Evolutionary conservation across 1,140 invertebrate genomes (phyloP), one percentile per base, ranked within the genome.

Genomic region (Meteorus sp.): DNA sequence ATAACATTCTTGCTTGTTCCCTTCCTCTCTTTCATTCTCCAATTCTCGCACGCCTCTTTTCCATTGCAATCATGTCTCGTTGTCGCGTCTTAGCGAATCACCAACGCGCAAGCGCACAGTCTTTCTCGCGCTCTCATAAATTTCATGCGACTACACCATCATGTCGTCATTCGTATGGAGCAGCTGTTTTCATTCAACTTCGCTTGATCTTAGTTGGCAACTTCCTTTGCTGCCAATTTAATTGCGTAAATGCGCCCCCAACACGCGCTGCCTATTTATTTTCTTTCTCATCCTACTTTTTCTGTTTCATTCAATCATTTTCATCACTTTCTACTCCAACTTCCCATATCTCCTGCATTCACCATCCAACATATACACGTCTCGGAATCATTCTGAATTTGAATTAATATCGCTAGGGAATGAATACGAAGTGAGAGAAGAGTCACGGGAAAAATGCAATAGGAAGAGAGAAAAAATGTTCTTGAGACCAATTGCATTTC

Each of bases 181-280:
- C 75, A 76, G 73, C 74, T 78, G 75, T 77, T 77, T 76, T 68
- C 74, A 77, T 78, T 74, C 68, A 76, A 59, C 66, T 63, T 70
- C 65, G 65, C 70, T 67, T 68, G 67, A 69, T 76, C 67, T 74
- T 72, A 71, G 64, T 71, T 71, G 59, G 62, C 63, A 48, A 74
- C 73, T 76, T 76, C 74, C 74, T 75, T 64, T 68, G 63, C 29
- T 62, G 48, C 51, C 61, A 60, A 64, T 62, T 65, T 66, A 67
- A 67, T 65, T 53, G 33, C 47, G 57, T 57, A 57, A 58, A 63
- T 62, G 47, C 56, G 37, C 39, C 45, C 39, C 57, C 39, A 44
- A 9, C 23, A 63, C 61, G 47, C 56, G 37, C 39, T 43, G 39
- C 57, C 39, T 33, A 9, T 22, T 1, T 5, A 11, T 23, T 47